Evolutionary conservation across 2,888 invertebrate genomes (phyloP).

Genomic region (Leptothorax acervorum): DNA sequence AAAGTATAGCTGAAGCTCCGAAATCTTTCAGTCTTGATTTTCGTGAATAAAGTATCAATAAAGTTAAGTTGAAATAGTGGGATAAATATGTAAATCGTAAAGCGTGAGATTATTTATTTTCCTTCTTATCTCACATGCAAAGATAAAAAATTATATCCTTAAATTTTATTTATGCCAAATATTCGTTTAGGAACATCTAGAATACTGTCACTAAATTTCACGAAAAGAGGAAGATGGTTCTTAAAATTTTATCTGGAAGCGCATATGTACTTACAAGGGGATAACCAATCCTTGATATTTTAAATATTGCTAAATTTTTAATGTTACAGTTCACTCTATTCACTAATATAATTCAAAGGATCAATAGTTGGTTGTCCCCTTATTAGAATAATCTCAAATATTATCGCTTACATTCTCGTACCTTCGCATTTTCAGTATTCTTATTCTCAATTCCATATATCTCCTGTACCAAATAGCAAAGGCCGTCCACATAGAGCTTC

Average conservation of each 20-base stretch:
- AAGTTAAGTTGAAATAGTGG: not conserved
- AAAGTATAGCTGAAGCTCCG: slow-evolving; percentile 22
- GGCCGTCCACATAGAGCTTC: slow-evolving; percentile 98
- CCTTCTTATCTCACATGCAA: not conserved
- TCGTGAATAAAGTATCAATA: not conserved
- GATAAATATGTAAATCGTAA: not conserved
- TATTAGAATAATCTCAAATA: not conserved
- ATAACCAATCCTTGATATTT: too few relatives aligned
- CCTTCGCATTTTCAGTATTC: slow-evolving; percentile 90
- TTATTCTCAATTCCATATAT: slow-evolving; percentile 99
- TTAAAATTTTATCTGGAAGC: not conserved
- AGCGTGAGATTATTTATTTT: not conserved
- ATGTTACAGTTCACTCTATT: too few relatives aligned
- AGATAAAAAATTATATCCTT: not conserved
- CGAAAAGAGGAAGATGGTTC: not conserved
- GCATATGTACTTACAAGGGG: not conserved
- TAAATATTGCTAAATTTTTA: too few relatives aligned
- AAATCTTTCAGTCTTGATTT: not conserved
- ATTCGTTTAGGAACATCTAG: not conserved
- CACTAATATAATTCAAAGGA: too few relatives aligned
- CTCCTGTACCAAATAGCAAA: slow-evolving; percentile 98
- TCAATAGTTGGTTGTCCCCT: too few relatives aligned
- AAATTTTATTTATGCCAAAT: not conserved
- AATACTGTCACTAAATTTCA: not conserved
- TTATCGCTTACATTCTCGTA: slow-evolving; percentile 65